phyloP scores from a whole-genome alignment of 2,888 invertebrate genomes.

The Eugnorisma glareosa region DNA sequence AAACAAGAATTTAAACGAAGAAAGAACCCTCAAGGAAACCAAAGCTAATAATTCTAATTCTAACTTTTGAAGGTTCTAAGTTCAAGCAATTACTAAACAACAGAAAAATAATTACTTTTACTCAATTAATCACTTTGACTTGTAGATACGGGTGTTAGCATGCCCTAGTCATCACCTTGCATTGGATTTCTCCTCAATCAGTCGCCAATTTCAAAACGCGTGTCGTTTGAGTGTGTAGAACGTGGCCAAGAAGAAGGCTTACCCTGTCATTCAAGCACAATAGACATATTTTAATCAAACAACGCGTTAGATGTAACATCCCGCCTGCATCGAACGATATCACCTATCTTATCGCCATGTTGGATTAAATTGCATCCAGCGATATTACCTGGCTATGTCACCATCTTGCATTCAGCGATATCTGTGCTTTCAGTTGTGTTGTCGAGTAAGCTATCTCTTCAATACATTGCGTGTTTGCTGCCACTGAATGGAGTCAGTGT shows the following conservation, averaged over 20 bases:
- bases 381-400: neutral
- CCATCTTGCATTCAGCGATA: constrained; percentile 1
- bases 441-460: constrained; percentile 8
- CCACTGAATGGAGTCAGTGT: neutral
- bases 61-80: no score
- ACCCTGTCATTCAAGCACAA: neutral
- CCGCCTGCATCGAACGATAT: constrained; percentile 9
- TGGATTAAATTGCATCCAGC: neutral
- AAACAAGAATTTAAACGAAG: no score
- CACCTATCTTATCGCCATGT: neutral
- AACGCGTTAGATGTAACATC: constrained; percentile 11
- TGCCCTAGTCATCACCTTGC: neutral
- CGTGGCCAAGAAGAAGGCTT: neutral
- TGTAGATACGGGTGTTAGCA: no score
- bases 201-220: neutral
- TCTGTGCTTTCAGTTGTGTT: constrained; percentile 5
- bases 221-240: neutral
- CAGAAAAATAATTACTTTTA: no score
- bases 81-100: no score
- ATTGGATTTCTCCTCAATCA: neutral
- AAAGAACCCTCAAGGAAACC: no score
- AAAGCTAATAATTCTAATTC: no score
- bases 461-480: constrained; percentile 4
- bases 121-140: no score
- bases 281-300: constrained; percentile 35